phyloP scores from a whole-genome alignment of 1,140 invertebrate species.

The Drosophila erecta region DNA sequence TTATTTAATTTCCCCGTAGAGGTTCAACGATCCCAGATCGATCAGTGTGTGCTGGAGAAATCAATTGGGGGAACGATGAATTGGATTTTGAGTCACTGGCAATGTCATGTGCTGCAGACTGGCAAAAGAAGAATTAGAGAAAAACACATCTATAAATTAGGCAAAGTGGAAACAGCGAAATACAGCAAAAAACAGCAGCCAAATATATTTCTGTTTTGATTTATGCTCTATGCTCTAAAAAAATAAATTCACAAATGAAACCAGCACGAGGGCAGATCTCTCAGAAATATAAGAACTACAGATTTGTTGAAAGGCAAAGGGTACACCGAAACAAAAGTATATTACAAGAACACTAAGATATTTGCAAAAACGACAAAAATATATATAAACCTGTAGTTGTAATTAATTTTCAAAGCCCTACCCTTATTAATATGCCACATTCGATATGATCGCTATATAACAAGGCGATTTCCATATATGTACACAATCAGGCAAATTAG shows the following conservation, averaged over 20 bases:
- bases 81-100: slow-evolving; percentile 31
- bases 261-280: slow-evolving; percentile 51
- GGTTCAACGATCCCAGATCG: slow-evolving; percentile 42
- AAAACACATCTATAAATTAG: slow-evolving; percentile 23
- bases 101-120: slow-evolving; percentile 22
- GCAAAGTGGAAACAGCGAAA: slow-evolving; percentile 16
- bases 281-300: slow-evolving; percentile 38
- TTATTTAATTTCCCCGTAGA: slow-evolving; percentile 26
- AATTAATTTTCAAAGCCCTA: too few relatives aligned
- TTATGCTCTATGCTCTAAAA: slow-evolving; percentile 51
- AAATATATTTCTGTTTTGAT: slow-evolving; percentile 59
- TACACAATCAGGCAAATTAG: slow-evolving; percentile 47
- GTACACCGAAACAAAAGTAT: slow-evolving; percentile 1
- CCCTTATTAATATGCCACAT: too few relatives aligned
- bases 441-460: too few relatives aligned
- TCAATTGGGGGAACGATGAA: slow-evolving; percentile 45
- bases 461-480: slow-evolving; percentile 11
- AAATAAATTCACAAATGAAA: slow-evolving; percentile 24
- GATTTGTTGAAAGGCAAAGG: slow-evolving; percentile 19
- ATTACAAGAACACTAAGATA: too few relatives aligned
- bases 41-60: slow-evolving; percentile 10
- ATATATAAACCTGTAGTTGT: too few relatives aligned
- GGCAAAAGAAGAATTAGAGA: slow-evolving; percentile 4
- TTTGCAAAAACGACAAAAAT: too few relatives aligned
- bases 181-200: slow-evolving; percentile 16